These are phyloP conservation scores for Mormyrus lacerda DNA, from an alignment of 2,113 vertebrate genomes.

Conservation along the genomic window DNA sequence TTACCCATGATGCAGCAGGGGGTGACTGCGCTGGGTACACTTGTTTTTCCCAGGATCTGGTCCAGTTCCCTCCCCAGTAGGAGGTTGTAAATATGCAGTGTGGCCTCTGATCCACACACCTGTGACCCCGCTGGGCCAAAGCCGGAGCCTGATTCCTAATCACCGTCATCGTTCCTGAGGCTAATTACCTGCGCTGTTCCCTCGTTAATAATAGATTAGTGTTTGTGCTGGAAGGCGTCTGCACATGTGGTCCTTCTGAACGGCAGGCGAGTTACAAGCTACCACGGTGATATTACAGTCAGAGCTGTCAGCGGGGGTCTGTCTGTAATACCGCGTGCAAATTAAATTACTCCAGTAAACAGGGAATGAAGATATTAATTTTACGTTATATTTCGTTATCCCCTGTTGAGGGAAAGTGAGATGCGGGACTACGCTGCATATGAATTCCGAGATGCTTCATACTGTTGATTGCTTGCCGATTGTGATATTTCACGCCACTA, in stretches of 20 bases:
- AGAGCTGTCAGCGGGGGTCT: neutral
- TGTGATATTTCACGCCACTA: neutral
- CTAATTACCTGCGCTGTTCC: neutral
- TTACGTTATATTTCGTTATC: neutral
- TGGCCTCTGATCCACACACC: neutral
- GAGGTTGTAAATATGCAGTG: neutral
- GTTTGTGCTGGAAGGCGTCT: neutral
- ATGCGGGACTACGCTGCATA: neutral
- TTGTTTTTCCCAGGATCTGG: neutral
- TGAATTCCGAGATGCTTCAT: neutral
- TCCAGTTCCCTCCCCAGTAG: neutral
- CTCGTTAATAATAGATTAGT: neutral
- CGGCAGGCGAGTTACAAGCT: neutral
- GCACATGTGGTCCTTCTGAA: neutral
- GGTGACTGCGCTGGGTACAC: neutral
- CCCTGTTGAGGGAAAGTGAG: neutral
- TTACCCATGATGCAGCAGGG: neutral
- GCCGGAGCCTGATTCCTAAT: neutral
- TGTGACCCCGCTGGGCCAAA: neutral
- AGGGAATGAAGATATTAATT: neutral
- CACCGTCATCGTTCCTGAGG: neutral
- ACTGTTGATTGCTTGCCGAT: neutral
- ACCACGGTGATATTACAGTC: neutral
- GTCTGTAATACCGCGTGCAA: neutral
- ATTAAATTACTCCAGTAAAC: neutral